Evolutionary conservation across 2,113 vertebrate species (phyloP).

Genomic region (Aphyosemion australe): DNA sequence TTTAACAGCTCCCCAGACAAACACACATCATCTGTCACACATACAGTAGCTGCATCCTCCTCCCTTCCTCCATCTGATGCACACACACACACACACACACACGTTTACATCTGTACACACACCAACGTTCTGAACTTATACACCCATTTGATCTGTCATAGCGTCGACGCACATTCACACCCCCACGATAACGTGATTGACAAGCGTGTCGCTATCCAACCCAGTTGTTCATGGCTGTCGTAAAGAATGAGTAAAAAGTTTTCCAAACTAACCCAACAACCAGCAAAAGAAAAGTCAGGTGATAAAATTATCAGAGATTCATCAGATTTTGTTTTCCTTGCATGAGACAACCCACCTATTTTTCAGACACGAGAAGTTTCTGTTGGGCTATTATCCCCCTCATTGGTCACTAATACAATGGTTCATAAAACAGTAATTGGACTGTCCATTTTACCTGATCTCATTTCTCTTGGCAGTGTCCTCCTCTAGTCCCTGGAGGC

Average conservation of each 20-base stretch:
- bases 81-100: conserved; percentile 13
- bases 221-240: conserved; percentile 63
- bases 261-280: conserved; percentile 56
- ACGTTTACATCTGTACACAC: conserved; percentile 2
- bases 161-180: conserved; percentile 45
- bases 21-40: conserved; percentile 60
- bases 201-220: conserved; percentile 68
- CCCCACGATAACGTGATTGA: conserved; percentile 64
- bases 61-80: conserved; percentile 47
- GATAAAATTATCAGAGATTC: conserved; percentile 20
- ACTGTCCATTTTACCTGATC: not conserved
- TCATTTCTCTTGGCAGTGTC: not conserved
- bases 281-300: conserved; percentile 42
- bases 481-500: not conserved
- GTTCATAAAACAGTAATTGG: not conserved
- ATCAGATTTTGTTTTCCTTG: conserved; percentile 8
- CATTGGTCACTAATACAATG: not conserved
- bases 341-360: not conserved
- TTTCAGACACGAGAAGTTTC: not conserved
- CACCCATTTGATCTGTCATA: conserved; percentile 64
- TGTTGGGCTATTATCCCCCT: not conserved
- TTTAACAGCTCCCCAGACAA: conserved; percentile 53
- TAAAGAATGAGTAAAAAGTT: conserved; percentile 50
- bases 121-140: conserved; percentile 41
- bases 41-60: conserved; percentile 43